Conservation (phyloP, 2,888 invertebrate genomes). For the Neelides folsomi region DNA sequence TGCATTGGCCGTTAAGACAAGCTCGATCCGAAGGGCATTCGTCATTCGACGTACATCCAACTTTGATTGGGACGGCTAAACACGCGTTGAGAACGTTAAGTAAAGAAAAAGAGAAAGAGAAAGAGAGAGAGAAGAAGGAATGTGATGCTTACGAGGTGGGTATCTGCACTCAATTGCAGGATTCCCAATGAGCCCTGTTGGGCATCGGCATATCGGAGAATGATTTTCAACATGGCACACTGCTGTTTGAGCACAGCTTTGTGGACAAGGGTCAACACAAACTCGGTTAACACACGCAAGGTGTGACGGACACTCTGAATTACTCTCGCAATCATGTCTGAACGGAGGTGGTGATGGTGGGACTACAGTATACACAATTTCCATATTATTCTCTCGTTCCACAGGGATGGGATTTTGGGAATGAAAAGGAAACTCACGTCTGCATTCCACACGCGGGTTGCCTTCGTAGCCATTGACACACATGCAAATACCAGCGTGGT, state of each 20-base stretch:
- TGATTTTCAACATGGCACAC: conserved; percentile 68
- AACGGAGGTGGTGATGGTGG: conserved; percentile 39
- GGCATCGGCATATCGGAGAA: conserved; percentile 64
- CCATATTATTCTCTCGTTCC: conserved; percentile 11
- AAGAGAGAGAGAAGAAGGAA: neutral
- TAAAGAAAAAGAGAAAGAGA: conserved; percentile 1
- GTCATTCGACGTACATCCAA: conserved; percentile 62
- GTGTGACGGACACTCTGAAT: conserved; percentile 63
- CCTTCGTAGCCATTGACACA: conserved; percentile 57
- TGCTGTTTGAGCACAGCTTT: conserved; percentile 65
- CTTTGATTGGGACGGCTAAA: conserved; percentile 41
- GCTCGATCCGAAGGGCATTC: conserved; percentile 71
- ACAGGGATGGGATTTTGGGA: neutral
- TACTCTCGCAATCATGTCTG: conserved; percentile 53
- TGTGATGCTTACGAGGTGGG: conserved; percentile 6
- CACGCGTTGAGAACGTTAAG: conserved; percentile 40
- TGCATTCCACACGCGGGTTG: conserved; percentile 27
- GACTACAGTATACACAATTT: conserved; percentile 37
- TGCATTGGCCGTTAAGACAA: conserved; percentile 65
- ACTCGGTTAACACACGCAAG: conserved; percentile 59
- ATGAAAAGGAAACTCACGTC: conserved; percentile 17
- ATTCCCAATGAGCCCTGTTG: conserved; percentile 60
- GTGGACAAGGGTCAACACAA: conserved; percentile 64
- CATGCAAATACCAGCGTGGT: conserved; percentile 62
- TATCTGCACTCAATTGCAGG: conserved; percentile 53